Evolutionary conservation across 2,888 invertebrate genomes (phyloP).

Genomic region (Aproaerema taeniolella): DNA sequence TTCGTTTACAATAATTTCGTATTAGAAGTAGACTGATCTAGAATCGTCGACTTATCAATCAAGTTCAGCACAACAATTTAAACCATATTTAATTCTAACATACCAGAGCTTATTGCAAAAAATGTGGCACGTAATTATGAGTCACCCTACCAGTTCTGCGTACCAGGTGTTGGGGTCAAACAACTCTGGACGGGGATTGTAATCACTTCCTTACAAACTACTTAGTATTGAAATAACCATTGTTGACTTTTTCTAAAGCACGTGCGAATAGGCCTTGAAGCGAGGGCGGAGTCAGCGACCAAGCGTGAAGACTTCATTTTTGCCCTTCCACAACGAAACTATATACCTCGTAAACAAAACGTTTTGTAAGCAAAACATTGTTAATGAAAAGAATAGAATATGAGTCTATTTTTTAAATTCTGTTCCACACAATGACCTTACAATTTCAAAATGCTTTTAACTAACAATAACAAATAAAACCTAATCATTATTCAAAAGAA

Average conservation of each 20-base stretch:
- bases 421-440: too few relatives aligned
- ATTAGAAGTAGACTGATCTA: too few relatives aligned
- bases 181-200: constrained; percentile 36
- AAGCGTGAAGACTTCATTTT: constrained; percentile 47
- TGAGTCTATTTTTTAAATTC: too few relatives aligned
- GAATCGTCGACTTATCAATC: too few relatives aligned
- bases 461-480: too few relatives aligned
- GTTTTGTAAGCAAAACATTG: constrained; percentile 1
- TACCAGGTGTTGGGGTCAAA: constrained; percentile 39
- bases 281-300: constrained; percentile 43
- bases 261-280: constrained; percentile 37
- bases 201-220: constrained; percentile 45
- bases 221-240: constrained; percentile 28
- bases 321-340: constrained; percentile 31
- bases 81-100: constrained; percentile 17
- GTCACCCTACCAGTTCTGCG: constrained; percentile 25
- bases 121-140: constrained; percentile 20
- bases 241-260: constrained; percentile 40
- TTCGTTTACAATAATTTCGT: too few relatives aligned
- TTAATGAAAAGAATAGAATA: too few relatives aligned
- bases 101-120: constrained; percentile 7
- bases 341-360: constrained; percentile 5
- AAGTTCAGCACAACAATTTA: constrained; percentile 21
- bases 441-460: too few relatives aligned
- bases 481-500: too few relatives aligned